Base-by-base conservation (phyloP, 1,140 invertebrate species). In the Ooceraea biroi region DNA sequence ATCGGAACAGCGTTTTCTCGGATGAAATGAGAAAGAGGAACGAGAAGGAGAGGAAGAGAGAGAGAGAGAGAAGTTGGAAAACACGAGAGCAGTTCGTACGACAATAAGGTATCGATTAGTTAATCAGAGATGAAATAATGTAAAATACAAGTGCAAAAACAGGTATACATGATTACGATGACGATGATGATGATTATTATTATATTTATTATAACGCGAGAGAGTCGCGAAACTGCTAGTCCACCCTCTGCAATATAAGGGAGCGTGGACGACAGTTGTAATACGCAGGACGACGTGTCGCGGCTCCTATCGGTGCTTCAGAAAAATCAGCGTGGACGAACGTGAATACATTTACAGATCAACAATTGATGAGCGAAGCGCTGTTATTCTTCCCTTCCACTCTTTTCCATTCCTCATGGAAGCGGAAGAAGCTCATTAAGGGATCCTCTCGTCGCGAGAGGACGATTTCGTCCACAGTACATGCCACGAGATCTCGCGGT, bases 51-150 rank as follows among this genome's bases (percentile, higher is more conserved):
- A 30, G 14, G 46, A 3, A 25, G 17, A 14, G 57, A 25, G 22
- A 22, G 74, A 19, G 17, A 55, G n/a, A 61, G 44, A n/a, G 22
- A 50, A 17, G 8, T 30, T 57, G 85, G 58, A 80, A 85, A 82
- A 87, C 89, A 90, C 88, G 86, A 86, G 86, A 91, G 92, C 92
- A 93, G 94, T 94, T 94, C 91, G 93, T 93, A 93, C 94, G 94
- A 94, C 93, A 94, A 94, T 94, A 94, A 94, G 91, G 91, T 94
- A 94, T 94, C 89, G 93, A 94, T 94, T 94, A 94, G 92, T 94
- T 93, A 92, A 91, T 86, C 90, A 86, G 90, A 92, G 89, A 90
- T 91, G 88, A 91, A 91, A 89, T 90, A 92, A 93, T 94, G 93
- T 94, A 94, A 94, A 92, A 93, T 94, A 94, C 90, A 92, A 94